Percentiles rank a stretch among this genome's conserved stretches.
Evolutionary conservation across 2,888 invertebrate genomes (phyloP).

Genomic region (Hydrotaea diabolus): DNA sequence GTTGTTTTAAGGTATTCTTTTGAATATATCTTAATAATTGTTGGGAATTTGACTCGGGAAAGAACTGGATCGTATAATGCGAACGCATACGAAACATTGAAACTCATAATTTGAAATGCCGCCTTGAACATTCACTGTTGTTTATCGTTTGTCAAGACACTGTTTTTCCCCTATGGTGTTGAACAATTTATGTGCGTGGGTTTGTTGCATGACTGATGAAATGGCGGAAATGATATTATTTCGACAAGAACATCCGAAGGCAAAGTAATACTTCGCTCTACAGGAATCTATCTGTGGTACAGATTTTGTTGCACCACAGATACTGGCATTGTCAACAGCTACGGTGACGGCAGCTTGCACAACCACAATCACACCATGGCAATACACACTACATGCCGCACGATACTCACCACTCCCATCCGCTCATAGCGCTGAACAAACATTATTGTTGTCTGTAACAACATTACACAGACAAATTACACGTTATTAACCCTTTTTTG

Average conservation of each 20-base stretch:
- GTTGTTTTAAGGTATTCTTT: too few relatives aligned
- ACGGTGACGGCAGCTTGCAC: background rate
- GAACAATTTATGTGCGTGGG: background rate
- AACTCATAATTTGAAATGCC: too few relatives aligned
- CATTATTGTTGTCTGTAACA: background rate
- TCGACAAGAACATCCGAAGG: constrained; percentile 10
- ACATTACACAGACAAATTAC: background rate
- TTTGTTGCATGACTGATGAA: constrained; percentile 24
- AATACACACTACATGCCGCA: background rate
- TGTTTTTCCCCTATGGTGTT: background rate
- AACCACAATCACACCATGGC: background rate
- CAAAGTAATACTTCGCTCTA: background rate
- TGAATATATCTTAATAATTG: too few relatives aligned
- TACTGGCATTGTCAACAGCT: background rate
- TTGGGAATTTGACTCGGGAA: too few relatives aligned
- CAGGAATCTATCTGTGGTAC: background rate
- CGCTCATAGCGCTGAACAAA: background rate
- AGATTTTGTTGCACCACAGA: background rate
- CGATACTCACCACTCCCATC: background rate
- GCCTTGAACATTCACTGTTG: background rate
- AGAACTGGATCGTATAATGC: too few relatives aligned
- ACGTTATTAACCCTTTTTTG: background rate
- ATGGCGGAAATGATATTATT: constrained; percentile 46
- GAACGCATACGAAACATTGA: too few relatives aligned
- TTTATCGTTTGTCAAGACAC: background rate